These are phyloP conservation scores for Coregonus ussuriensis DNA, from an alignment of 2,797 vertebrate species.

Conservation along the genomic window DNA sequence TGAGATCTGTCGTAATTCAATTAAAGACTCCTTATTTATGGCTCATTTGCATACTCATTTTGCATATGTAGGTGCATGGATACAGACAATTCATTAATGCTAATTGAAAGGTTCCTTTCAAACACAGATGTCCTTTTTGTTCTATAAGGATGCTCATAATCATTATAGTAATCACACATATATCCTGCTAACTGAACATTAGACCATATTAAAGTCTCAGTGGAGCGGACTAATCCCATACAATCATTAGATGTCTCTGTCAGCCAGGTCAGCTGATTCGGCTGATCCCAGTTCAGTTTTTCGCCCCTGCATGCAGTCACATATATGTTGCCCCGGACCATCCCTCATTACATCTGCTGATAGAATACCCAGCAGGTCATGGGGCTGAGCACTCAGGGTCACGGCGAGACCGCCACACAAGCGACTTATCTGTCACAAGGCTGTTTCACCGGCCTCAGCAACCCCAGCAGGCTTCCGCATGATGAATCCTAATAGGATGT, in stretches of 20 bases:
- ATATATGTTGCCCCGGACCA: conserved; percentile 9
- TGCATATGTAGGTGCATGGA: conserved; percentile 7
- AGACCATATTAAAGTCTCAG: neutral
- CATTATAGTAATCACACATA: neutral
- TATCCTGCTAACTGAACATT: neutral
- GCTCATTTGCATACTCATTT: conserved; percentile 15
- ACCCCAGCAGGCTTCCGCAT: neutral
- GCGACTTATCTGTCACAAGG: conserved; percentile 8
- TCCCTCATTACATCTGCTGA: conserved; percentile 9
- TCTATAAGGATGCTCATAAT: neutral
- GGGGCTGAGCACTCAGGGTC: conserved; percentile 12
- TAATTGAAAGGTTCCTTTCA: conserved; percentile 15
- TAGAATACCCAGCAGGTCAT: conserved; percentile 15
- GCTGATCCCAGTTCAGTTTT: neutral
- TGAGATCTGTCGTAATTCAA: conserved; percentile 15
- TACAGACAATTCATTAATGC: conserved; percentile 3
- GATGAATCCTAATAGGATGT: conserved; percentile 25
- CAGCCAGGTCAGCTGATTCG: neutral
- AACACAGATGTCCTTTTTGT: neutral
- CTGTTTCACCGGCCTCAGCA: neutral
- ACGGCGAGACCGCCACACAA: neutral
- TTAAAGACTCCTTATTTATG: conserved; percentile 7
- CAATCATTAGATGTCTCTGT: conserved; percentile 8
- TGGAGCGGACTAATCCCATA: neutral
- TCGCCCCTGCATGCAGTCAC: neutral